Evolutionary conservation across 2,797 vertebrate genomes (phyloP).

Genomic region (Notoglanidium macrostoma): DNA sequence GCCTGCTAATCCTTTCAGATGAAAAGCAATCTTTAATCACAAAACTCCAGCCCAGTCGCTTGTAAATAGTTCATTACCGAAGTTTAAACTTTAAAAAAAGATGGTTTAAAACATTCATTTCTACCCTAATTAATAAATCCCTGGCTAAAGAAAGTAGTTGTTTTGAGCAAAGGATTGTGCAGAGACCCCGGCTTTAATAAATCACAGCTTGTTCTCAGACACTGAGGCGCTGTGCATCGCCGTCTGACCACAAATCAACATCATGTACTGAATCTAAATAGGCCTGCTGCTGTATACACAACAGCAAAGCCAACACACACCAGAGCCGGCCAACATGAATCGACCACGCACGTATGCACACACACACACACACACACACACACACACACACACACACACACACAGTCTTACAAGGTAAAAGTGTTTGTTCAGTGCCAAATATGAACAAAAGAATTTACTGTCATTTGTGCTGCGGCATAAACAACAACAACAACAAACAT

Average conservation of each 20-base stretch:
- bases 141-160: background rate
- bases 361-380: background rate
- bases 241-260: slow-evolving; percentile 3
- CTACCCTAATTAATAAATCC: background rate
- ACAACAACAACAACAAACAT: background rate
- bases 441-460: background rate
- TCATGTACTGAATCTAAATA: slow-evolving; percentile 15
- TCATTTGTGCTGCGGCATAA: background rate
- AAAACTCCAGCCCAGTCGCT: background rate
- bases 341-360: background rate
- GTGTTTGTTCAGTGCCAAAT: background rate
- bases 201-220: slow-evolving; percentile 7
- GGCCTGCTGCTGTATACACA: background rate
- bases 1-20: background rate
- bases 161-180: too few species aligned
- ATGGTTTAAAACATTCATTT: background rate
- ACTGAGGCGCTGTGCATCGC: slow-evolving; percentile 9
- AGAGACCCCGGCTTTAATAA: background rate
- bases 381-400: too few species aligned
- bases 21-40: background rate
- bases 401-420: background rate
- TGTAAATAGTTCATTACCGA: background rate
- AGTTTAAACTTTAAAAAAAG: background rate
- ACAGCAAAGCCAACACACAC: background rate
- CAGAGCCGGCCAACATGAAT: background rate